A percentile compares a stretch with the other conserved stretches of the same genome.
Evolutionary conservation across 2,888 invertebrate genomes (phyloP).

Genomic region (Dicyrtoma fusca): DNA sequence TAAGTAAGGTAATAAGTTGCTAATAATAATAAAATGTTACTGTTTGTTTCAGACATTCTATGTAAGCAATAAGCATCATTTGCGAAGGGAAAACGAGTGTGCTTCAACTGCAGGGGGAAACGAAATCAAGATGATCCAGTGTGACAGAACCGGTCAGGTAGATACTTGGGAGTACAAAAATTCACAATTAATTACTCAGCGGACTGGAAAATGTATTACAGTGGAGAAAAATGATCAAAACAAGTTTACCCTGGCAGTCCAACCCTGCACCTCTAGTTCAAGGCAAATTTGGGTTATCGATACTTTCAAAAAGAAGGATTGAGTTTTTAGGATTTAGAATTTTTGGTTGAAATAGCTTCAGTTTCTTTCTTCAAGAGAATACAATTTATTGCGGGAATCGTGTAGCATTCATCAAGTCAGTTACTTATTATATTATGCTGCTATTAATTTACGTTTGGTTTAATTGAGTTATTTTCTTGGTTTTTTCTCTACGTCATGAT

Average conservation of each 20-base stretch:
- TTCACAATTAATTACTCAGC: slow-evolving; percentile 43
- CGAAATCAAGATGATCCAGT: slow-evolving; percentile 53
- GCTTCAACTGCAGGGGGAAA: slow-evolving; percentile 61
- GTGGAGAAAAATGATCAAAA: slow-evolving; percentile 41
- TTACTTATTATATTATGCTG: no score
- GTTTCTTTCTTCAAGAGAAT: no score
- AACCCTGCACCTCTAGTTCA: slow-evolving; percentile 23
- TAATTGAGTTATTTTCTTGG: no score
- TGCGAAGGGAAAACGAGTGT: slow-evolving; percentile 78
- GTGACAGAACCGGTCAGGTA: slow-evolving; percentile 44
- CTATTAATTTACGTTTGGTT: no score
- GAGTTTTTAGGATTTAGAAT: no score
- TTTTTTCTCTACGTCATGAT: no score
- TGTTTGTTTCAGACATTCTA: slow-evolving; percentile 67
- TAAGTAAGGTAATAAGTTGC: no score
- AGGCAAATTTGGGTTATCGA: slow-evolving; percentile 51
- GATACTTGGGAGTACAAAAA: slow-evolving; percentile 50
- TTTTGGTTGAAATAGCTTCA: no score
- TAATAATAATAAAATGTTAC: slow-evolving; percentile 24
- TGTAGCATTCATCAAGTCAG: no score
- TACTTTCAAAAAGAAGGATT: slow-evolving; percentile 16
- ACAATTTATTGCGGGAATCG: no score
- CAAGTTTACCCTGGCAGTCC: slow-evolving; percentile 30
- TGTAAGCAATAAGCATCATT: slow-evolving; percentile 70
- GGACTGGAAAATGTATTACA: slow-evolving; percentile 46